Evolutionary conservation across 2,888 invertebrate species (phyloP), one percentile per base, ranked within the genome.

Genomic region (Ennomos fuscantarius): DNA sequence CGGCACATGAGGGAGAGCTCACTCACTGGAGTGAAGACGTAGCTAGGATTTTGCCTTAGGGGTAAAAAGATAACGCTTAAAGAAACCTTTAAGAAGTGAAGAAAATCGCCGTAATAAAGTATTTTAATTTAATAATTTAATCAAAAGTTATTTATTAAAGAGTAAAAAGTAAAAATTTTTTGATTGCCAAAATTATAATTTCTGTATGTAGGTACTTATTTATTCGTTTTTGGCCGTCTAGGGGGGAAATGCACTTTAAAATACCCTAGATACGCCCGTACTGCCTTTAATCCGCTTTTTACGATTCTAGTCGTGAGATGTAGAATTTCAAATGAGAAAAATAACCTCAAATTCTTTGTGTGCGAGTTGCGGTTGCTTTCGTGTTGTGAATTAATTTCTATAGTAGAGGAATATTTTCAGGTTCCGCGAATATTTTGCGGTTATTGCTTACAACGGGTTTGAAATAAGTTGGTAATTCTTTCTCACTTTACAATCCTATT

Each of bases 301-400:
- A 91, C 91, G 90, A 90, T 91, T 89, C 87, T 78, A 83, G 82
- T 84, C 86, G 81, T 84, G 85, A 69, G 81, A 85, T 84, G 72
- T 79, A 84, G 88, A 87, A 89, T 88, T 89, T 88, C 82, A 86
- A 90, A 89, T 89, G 88, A 88, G 88, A 88, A 86, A 88, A 86
- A 89, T 88, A 87, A 85, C 84, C 86, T 83, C 78, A 79, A 85
- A 86, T 84, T 86, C 82, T 84, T 85, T 84, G 78, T 82, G 81
- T 78, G 76, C 71, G 76, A 82, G 78, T 78, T 70, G 76, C 74
- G 76, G 74, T 74, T 67, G 77, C 72, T 77, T 79, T 78, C 79
- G 78, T 77, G 80, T 78, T 81, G 76, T 81, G 86, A 86, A 87
- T 82, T 81, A 82, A 82, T 81, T 78, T 63, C 53, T 55, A 62